Base-by-base conservation (phyloP, 2,113 vertebrate species). In the Halcyon malimbica region DNA sequence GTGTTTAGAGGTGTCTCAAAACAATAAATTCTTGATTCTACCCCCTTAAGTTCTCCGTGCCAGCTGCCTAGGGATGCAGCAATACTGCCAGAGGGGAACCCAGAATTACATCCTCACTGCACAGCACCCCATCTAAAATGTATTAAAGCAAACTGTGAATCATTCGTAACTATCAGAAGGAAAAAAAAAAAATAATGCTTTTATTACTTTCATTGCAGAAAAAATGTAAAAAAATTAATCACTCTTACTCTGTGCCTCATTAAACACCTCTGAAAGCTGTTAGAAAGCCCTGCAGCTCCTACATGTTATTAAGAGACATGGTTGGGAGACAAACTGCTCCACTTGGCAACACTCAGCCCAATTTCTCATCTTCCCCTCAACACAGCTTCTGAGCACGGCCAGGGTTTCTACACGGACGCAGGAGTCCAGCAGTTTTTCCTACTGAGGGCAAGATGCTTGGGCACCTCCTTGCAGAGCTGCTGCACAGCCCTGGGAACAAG, bases 191-290 rank as follows among this genome's bases (percentile, higher is more conserved):
- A 48, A 11, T 28, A 53, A 53, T 28, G 25, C 26, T 83, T 96
- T 63, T 83, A 65, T 70, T 93, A 54, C 42, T 78, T 70, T 79
- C 50, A 56, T 71, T 75, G n/a, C 50, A 50, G 70, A 42, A 62
- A 81, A 63, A 85, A 41, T 24, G 18, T 10, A 59, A 35, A 33
- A 63, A 59, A 82, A 41, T 24, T 14, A 63, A 65, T 39, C 28
- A 13, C 25, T 65, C 50, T 83, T 80, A 71, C 41, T 48, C 65
- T 54, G 50, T 63, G 87, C 63, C 90, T 94, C 90, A 81, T 93
- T 96, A 89, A 92, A 94, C 83, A 93, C 86, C 86, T 83, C 12
- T 82, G 63, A 92, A 92, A 90, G 65, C 83, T 82, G 39, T 77
- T 77, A 24, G 1, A 80, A 80, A 90, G 70, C 92, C 71, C 88